Base-by-base conservation (phyloP, 2,113 vertebrate species). In the Oriolus oriolus region DNA sequence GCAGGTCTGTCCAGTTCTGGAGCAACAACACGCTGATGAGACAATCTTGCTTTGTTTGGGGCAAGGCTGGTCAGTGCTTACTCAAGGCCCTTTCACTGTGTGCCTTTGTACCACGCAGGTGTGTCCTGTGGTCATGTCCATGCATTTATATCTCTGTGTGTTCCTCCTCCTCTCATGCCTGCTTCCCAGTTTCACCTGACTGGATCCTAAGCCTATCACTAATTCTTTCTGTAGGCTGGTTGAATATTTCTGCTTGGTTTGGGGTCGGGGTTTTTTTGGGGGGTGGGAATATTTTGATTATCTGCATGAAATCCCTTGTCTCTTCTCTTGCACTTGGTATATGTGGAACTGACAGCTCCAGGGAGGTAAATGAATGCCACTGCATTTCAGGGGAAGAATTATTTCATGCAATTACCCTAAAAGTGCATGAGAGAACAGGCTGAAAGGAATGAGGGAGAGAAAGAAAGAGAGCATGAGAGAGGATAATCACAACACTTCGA, bases 361-460 rank as follows among this genome's bases (percentile, higher is more conserved):
- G 84, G 65, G 84, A 95, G 74, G 61, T 93, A 95, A 74, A 96
- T 84, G 83, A 94, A 93, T 91, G 79, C 94, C 23, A 63, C 81
- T 90, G 84, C 93, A 93, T 97, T 96, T 96, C 83, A 97, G 92
- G 97, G 82, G 75, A 95, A 83, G 93, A 95, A 96, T 94, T 93
- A 95, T 97, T 97, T 96, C 75, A 65, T 94, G 97, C 95, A 97
- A 79, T 97, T 97, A 91, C 96, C 90, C 82, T 91, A 84, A 96
- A 96, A 97, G 88, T 95, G 59, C 50, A 49, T 87, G 78, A 87
- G 73, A 88, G 85, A 95, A 89, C 59, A 68, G 93, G 49, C 12
- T 84, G 95, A 95, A 90, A 96, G 69, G 69, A 92, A 89, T 10
- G 52, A 95, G 88, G 56, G 41, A 70, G 57, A 84, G 20, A 89